Conservation (phyloP, 2,113 vertebrate species). For the Aptenodytes patagonicus region DNA sequence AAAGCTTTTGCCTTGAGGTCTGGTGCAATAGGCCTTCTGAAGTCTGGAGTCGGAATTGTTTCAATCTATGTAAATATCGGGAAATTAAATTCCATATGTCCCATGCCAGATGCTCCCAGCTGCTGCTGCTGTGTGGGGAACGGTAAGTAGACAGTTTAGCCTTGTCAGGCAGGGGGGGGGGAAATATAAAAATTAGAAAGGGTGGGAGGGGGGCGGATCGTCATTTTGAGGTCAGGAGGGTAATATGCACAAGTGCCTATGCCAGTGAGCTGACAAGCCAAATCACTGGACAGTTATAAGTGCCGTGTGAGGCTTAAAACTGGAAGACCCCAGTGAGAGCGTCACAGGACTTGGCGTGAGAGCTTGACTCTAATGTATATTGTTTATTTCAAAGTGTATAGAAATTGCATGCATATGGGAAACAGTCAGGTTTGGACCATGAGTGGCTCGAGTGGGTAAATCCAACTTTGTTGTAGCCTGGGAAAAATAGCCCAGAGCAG, state of each 20-base stretch:
- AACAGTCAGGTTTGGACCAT: neutral
- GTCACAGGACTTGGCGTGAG: neutral
- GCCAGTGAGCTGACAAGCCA: constrained; percentile 63
- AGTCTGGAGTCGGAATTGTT: constrained; percentile 70
- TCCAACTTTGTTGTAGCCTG: neutral
- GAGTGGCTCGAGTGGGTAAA: neutral
- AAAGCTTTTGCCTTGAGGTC: constrained; percentile 69
- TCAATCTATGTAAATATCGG: constrained; percentile 80
- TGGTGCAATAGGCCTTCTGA: constrained; percentile 64
- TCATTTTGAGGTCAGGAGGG: constrained; percentile 32
- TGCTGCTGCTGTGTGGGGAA: constrained; percentile 69
- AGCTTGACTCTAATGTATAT: neutral
- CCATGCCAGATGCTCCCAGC: constrained; percentile 73
- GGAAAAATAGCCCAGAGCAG: neutral
- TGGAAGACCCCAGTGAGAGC: constrained; percentile 24
- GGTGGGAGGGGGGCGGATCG: neutral
- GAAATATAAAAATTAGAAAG: neutral
- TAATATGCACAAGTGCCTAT: constrained; percentile 12
- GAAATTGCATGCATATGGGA: neutral
- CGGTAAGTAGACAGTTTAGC: constrained; percentile 61
- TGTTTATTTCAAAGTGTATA: constrained; percentile 50
- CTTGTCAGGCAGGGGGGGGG: neutral
- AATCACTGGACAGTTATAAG: constrained; percentile 30
- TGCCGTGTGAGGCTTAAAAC: constrained; percentile 3
- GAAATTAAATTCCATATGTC: constrained; percentile 79